These are phyloP conservation scores for Heterodera schachtii DNA, from an alignment of 1,140 invertebrate genomes.

Conservation along the genomic window DNA sequence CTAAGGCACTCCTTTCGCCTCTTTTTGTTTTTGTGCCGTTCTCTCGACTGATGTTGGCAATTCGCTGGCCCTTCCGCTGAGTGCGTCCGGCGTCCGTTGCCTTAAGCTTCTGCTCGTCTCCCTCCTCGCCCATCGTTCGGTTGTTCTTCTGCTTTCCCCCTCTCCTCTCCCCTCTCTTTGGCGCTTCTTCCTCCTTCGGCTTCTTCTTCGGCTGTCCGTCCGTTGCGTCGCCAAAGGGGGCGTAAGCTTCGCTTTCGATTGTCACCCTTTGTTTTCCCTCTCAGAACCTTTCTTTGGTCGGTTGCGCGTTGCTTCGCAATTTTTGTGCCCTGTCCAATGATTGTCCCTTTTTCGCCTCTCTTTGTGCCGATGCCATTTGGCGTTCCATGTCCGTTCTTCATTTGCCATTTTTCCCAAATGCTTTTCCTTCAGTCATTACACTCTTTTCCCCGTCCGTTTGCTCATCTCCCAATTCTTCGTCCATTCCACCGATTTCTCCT, in stretches of 20 bases:
- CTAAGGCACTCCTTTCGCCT: not conserved
- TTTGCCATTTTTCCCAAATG: not conserved
- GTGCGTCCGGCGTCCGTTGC: not conserved
- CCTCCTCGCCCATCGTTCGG: not conserved
- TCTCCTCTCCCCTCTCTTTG: not conserved
- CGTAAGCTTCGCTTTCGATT: not conserved
- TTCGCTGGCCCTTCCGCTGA: constrained; percentile 1
- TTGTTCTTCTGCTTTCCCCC: not conserved
- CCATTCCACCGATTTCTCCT: constrained; percentile 13
- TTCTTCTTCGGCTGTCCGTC: constrained; percentile 10
- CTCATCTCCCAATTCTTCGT: constrained; percentile 22
- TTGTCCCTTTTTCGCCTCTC: not conserved
- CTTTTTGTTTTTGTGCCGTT: not conserved
- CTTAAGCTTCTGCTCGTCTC: constrained; percentile 15
- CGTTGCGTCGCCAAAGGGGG: constrained; percentile 24
- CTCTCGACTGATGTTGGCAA: not conserved
- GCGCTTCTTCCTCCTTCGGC: not conserved
- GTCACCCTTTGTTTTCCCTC: not conserved
- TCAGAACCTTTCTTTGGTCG: constrained; percentile 17
- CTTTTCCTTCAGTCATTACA: constrained; percentile 17
- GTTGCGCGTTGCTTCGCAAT: constrained; percentile 17
- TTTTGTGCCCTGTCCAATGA: not conserved
- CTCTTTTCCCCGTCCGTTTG: constrained; percentile 21
- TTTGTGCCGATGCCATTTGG: constrained; percentile 25
- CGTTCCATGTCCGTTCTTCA: not conserved